A percentile compares a stretch with the other conserved stretches of the same genome.
phyloP scores from a whole-genome alignment of 2,888 invertebrate genomes.

The Eilema griseolum region DNA sequence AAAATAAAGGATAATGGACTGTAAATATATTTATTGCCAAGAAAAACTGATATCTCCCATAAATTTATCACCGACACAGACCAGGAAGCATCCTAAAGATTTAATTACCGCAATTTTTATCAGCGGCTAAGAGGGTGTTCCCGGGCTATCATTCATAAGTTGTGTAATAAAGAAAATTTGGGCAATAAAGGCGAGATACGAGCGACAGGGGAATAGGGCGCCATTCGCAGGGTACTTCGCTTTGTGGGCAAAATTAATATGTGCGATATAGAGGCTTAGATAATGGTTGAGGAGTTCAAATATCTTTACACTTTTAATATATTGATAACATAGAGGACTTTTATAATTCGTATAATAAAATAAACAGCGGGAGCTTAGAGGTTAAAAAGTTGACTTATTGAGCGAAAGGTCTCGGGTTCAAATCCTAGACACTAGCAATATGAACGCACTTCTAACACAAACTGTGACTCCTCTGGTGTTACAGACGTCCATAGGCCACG shows the following conservation, averaged over 20 bases:
- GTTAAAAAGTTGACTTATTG: too few relatives aligned
- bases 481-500: too few relatives aligned
- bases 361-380: too few relatives aligned
- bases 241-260: conserved; percentile 67
- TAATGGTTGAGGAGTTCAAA: neutral
- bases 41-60: conserved; percentile 15
- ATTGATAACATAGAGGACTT: neutral
- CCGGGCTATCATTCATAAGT: conserved; percentile 63
- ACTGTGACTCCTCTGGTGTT: too few relatives aligned
- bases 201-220: conserved; percentile 52
- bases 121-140: conserved; percentile 30
- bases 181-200: conserved; percentile 66
- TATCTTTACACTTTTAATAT: neutral
- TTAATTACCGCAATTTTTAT: conserved; percentile 63
- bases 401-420: too few relatives aligned
- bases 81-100: conserved; percentile 52
- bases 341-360: too few relatives aligned
- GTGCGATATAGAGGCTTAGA: conserved; percentile 23
- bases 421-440: too few relatives aligned
- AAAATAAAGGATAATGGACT: conserved; percentile 6
- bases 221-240: conserved; percentile 65
- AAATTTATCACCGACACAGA: conserved; percentile 51
- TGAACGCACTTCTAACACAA: too few relatives aligned
- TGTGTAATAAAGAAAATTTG: conserved; percentile 71
- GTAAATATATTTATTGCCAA: conserved; percentile 4